phyloP scores from a whole-genome alignment of 1,140 invertebrate genomes.

The Sarcophaga peregrina region DNA sequence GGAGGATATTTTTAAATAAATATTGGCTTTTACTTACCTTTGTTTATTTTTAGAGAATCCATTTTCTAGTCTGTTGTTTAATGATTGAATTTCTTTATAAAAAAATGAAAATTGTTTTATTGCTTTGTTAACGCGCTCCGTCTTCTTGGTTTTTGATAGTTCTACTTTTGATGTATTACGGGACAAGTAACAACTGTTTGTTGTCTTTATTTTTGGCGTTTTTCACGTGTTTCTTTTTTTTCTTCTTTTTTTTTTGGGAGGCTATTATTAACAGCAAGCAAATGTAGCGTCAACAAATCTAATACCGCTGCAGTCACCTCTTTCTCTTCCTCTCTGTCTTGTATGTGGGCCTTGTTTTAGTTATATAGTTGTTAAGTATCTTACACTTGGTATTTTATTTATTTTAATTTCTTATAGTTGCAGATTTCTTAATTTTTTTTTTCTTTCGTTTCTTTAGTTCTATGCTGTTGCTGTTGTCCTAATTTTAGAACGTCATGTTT shows the following conservation, averaged over 20 bases:
- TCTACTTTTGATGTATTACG: slow-evolving; percentile 6
- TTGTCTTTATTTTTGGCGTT: background rate
- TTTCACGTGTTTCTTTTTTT: background rate
- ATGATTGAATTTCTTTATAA: slow-evolving; percentile 16
- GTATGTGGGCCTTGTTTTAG: background rate
- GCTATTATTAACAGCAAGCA: slow-evolving; percentile 40
- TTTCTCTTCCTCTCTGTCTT: background rate
- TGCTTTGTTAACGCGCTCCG: background rate
- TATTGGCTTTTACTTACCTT: slow-evolving; percentile 28
- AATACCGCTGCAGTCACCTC: background rate
- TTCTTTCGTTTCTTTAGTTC: background rate
- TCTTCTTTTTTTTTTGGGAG: background rate
- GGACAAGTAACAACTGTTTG: slow-evolving; percentile 35
- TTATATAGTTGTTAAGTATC: background rate
- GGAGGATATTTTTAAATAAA: no score
- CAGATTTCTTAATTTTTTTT: slow-evolving; percentile 16
- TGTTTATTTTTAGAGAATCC: slow-evolving; percentile 60
- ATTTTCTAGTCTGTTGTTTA: slow-evolving; percentile 48
- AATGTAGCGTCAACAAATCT: slow-evolving; percentile 30
- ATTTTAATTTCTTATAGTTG: background rate
- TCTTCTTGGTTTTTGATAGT: background rate
- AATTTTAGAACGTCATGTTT: slow-evolving; percentile 30
- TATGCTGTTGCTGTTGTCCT: slow-evolving; percentile 26
- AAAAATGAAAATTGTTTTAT: slow-evolving; percentile 16
- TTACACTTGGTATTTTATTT: slow-evolving; percentile 15